Evolutionary conservation across 2,888 invertebrate genomes (phyloP).

Genomic region (Callinectes sapidus): DNA sequence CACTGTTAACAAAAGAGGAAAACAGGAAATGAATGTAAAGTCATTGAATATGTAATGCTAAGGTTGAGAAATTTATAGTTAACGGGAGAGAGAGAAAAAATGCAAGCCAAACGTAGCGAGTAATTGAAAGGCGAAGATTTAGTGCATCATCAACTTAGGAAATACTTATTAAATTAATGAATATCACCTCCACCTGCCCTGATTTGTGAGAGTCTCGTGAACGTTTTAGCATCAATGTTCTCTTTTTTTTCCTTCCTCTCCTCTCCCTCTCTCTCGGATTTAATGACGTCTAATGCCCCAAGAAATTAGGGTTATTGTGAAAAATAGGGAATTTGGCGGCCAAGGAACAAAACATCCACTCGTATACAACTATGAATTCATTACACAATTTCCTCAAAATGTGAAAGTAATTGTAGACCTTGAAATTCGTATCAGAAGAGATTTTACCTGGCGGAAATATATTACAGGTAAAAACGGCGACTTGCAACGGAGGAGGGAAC

Average conservation of each 20-base stretch:
- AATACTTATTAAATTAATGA: neutral
- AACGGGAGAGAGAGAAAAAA: neutral
- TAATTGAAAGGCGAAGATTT: neutral
- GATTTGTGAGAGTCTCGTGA: neutral
- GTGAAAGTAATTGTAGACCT: neutral
- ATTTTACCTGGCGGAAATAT: slow-evolving; percentile 16
- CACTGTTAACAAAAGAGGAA: slow-evolving; percentile 14
- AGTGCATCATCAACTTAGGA: neutral
- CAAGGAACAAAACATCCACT: neutral
- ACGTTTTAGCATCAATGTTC: neutral
- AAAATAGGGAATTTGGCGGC: neutral
- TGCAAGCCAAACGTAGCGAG: neutral
- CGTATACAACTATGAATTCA: neutral
- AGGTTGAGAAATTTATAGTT: neutral
- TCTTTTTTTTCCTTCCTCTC: neutral
- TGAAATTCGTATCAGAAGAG: slow-evolving; percentile 7
- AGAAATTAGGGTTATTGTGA: neutral
- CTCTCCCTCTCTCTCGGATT: neutral
- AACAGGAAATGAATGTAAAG: slow-evolving; percentile 6
- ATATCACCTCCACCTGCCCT: neutral
- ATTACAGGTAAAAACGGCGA: neutral
- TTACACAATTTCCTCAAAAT: slow-evolving; percentile 11
- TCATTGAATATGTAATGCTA: slow-evolving; percentile 5
- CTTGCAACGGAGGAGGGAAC: neutral
- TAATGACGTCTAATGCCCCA: neutral